These are phyloP conservation scores for Mythimna albipuncta DNA, from an alignment of 2,888 invertebrate genomes.

Conservation along the genomic window DNA sequence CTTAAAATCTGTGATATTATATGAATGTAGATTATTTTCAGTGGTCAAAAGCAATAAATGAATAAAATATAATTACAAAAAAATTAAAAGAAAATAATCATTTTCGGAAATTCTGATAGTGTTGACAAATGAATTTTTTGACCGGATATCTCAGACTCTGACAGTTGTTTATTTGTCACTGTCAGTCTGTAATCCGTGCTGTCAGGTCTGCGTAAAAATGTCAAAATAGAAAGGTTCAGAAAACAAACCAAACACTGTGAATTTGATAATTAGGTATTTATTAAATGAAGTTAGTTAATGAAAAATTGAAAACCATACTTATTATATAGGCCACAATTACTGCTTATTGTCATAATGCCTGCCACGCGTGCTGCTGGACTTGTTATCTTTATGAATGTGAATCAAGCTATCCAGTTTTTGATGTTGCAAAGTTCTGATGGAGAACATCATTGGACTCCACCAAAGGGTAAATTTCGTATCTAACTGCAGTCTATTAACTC, in stretches of 20 bases:
- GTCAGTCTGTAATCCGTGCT: neutral
- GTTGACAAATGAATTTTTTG: neutral
- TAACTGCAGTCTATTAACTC: neutral
- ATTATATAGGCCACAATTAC: neutral
- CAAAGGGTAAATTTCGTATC: slow-evolving; percentile 93
- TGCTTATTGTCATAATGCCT: slow-evolving; percentile 72
- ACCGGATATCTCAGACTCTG: too few species aligned
- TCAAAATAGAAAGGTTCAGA: slow-evolving; percentile 11
- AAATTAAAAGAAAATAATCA: too few species aligned
- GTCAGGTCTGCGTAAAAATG: neutral
- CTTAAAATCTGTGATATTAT: neutral
- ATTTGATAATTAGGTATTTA: slow-evolving; percentile 8
- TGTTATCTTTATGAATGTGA: slow-evolving; percentile 93
- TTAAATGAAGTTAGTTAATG: neutral
- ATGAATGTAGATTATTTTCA: neutral
- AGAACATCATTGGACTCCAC: slow-evolving; percentile 97
- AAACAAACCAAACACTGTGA: too few species aligned
- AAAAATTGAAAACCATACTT: neutral
- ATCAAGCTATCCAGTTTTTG: slow-evolving; percentile 93
- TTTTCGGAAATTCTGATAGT: slow-evolving; percentile 29
- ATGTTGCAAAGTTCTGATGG: slow-evolving; percentile 97
- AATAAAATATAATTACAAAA: neutral
- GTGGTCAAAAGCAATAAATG: neutral
- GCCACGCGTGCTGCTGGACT: slow-evolving; percentile 94
- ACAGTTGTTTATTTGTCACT: too few species aligned